Base-by-base conservation (phyloP, 92 coral and sea anemone genomes). In the Epizoanthus rinbou region DNA sequence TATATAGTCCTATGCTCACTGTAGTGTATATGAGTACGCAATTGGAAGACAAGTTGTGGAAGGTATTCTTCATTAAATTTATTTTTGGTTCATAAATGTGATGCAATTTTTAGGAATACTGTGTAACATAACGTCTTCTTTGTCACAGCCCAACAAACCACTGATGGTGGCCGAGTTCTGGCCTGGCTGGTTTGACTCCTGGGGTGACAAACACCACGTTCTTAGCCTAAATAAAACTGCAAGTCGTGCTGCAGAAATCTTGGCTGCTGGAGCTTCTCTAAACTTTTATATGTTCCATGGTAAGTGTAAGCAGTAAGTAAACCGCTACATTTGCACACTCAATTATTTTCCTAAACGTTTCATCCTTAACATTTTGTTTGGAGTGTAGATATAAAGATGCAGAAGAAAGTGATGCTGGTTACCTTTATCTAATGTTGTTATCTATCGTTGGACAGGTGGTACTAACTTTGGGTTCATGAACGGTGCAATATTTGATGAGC, bases 391-490 rank as follows among this genome's bases (percentile, higher is more conserved):
- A 37, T 1, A 28, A 28, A 2, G 31, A 2, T 28, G 2, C 1
- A 28, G 31, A 37, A 37, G 43, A 4, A 37, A 37, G 5, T 37
- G 43, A 37, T 3, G 43, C 43, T 1, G 53, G 53, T 45, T 45
- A 8, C 53, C 53, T 45, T 45, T 45, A 45, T 45, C 53, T 45
- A 6, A 45, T 45, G 53, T 45, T 45, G 53, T 45, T 45, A 45
- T 45, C 53, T 45, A 45, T 45, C 13, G 6, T 45, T 39, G 21
- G 18, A 14, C 11, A 11, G 99, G 99, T 43, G 99, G 99, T 57
- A 96, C 99, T 47, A 96, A 93, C 75, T 96, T 96, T 90, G 99
- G 99, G 16, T 96, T 96, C 83, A 93, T 93, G 99, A 96, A 96
- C 86, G 99, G 99, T 67, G 99, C 87, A 47, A 96, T 90, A 78